Evolutionary conservation across 1,140 invertebrate genomes (phyloP), one percentile per base, ranked within the genome.

Genomic region (Amphibalanus amphitrite): DNA sequence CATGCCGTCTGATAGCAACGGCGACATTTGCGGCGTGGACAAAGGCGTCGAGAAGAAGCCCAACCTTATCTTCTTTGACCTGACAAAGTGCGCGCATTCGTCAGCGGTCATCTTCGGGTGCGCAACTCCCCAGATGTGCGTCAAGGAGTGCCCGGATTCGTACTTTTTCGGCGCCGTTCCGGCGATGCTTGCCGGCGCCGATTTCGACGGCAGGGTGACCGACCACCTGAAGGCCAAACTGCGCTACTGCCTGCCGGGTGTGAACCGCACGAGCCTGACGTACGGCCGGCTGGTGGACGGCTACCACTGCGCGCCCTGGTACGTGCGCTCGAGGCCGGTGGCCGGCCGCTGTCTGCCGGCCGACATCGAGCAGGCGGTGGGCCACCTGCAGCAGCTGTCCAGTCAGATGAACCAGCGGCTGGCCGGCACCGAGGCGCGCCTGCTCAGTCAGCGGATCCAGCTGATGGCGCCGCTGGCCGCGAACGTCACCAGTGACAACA

Each of bases 31-130:
- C 81, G 84, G 81, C 28, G 71, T 69, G 73, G 73, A 70, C 73
- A 65, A 69, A 23, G 81, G 82, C 29, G 85, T 90, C 17, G 80
- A 84, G 64, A 80, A 90, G 72, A 88, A 86, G 75, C 84, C 86
- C 15, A 88, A 89, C 78, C 80, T 95, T 10, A 85, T 93, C 72
- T 95, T 92, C 79, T 95, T 95, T 78, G 88, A 95, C 81, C 81
- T 95, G 68, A 85, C 86, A 0, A 83, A 88, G 80, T 96, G 93
- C 80, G 81, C 82, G 59, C 76, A 77, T 65, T 85, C 89, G 0
- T 83, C 85, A 8, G 85, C 89, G 0, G 82, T 90, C n/a, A 82
- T 90, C 26, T 84, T 83, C 20, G 90, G 91, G 4, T 97, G 94
- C 78, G 82, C 85, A 0, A 96, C 93, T 0, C 86, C 88, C 20